A percentile compares a stretch with the other conserved stretches of the same genome.
Evolutionary conservation across 2,888 invertebrate species (phyloP).

Genomic region (Microplitis deprimator): DNA sequence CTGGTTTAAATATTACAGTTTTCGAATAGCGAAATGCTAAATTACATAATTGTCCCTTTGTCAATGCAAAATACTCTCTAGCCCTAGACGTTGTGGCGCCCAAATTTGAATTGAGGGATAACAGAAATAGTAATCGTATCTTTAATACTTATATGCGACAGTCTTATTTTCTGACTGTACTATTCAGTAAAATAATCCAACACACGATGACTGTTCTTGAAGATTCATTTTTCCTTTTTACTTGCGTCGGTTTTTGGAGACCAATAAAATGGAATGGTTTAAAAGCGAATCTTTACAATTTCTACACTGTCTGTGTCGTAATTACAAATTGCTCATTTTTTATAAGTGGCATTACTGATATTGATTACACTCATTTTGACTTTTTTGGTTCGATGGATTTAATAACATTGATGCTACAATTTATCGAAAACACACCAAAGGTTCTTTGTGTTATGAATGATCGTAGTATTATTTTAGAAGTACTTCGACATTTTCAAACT

Average conservation of each 20-base stretch:
- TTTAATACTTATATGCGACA: too few relatives aligned
- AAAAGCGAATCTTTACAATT: neutral
- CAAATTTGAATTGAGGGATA: neutral
- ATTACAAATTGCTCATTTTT: neutral
- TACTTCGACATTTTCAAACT: neutral
- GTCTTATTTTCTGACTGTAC: too few relatives aligned
- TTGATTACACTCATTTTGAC: neutral
- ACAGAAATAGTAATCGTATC: neutral
- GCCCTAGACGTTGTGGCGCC: neutral
- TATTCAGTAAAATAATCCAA: neutral
- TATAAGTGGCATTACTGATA: neutral
- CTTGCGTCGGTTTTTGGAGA: conserved; percentile 6
- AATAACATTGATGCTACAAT: neutral
- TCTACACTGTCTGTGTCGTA: neutral
- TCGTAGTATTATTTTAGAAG: neutral
- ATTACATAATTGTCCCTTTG: neutral
- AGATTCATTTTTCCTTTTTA: neutral
- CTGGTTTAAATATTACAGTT: neutral
- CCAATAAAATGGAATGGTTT: neutral
- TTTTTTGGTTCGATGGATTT: neutral
- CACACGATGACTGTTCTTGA: neutral
- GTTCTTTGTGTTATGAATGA: neutral
- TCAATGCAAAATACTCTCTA: neutral
- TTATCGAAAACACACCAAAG: neutral
- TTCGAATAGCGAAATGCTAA: too few relatives aligned